phyloP scores from a whole-genome alignment of 2,113 vertebrate genomes.

The Pterophyllum scalare region DNA sequence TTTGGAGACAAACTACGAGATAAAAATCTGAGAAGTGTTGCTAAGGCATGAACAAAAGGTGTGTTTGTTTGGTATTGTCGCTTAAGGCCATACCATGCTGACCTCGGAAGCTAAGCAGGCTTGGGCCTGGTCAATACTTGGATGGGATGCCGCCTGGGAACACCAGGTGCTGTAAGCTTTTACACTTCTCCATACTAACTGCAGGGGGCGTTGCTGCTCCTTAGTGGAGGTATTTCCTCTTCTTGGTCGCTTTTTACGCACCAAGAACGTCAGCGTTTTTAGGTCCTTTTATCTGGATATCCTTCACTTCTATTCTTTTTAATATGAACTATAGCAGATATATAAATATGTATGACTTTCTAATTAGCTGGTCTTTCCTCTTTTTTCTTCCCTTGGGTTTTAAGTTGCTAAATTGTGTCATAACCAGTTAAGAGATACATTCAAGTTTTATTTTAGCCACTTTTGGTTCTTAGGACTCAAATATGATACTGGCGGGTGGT shows the following conservation, averaged over 20 bases:
- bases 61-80: fast-evolving
- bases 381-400: not conserved
- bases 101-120: too few species aligned
- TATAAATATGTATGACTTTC: not conserved
- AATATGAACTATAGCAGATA: not conserved
- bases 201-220: not conserved
- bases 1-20: too few species aligned
- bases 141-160: not conserved
- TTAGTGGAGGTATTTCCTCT: not conserved
- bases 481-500: not conserved
- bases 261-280: too few species aligned
- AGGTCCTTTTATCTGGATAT: not conserved
- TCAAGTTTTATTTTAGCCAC: not conserved
- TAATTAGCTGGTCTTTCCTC: not conserved
- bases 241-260: not conserved
- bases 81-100: not conserved
- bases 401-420: not conserved
- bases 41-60: not conserved
- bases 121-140: too few species aligned
- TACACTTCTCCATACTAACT: not conserved
- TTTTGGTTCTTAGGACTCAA: not conserved
- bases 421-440: too few species aligned
- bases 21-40: too few species aligned
- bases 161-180: not conserved
- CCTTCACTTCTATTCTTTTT: not conserved